phyloP scores from a whole-genome alignment of 92 coral and sea anemone species.

The Phymanthus crucifer region DNA sequence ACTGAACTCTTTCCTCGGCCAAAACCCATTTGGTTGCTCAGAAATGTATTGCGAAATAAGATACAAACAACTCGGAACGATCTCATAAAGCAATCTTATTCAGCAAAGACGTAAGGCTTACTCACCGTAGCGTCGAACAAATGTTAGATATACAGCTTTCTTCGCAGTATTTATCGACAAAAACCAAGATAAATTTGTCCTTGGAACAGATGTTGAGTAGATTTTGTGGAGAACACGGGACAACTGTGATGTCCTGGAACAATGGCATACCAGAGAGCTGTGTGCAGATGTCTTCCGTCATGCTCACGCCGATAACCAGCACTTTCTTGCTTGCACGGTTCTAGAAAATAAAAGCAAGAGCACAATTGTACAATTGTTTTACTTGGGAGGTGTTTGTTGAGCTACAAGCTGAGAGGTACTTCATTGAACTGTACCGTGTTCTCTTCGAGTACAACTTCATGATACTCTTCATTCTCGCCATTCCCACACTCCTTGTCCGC shows the following conservation, averaged over 20 bases:
- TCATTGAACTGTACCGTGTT: slow-evolving; percentile 4
- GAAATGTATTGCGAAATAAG: background rate
- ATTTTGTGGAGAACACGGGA: slow-evolving; percentile 46
- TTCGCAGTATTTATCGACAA: slow-evolving; percentile 56
- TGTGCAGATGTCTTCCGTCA: slow-evolving; percentile 42
- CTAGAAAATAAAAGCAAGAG: slow-evolving; percentile 32
- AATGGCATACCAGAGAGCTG: slow-evolving; percentile 50
- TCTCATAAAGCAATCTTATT: background rate
- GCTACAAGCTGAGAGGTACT: background rate
- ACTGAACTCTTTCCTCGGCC: background rate
- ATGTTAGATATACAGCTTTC: slow-evolving; percentile 53
- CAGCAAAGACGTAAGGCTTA: background rate
- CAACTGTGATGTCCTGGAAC: slow-evolving; percentile 43
- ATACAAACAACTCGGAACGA: background rate
- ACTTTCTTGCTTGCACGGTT: slow-evolving; percentile 52
- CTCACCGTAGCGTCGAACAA: slow-evolving; percentile 66
- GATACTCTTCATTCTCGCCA: slow-evolving; percentile 16
- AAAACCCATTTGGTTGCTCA: too few species aligned
- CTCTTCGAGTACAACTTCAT: slow-evolving; percentile 22
- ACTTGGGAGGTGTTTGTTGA: background rate
- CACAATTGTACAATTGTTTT: background rate
- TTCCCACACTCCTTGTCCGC: background rate
- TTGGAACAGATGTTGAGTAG: slow-evolving; percentile 52
- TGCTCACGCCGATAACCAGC: slow-evolving; percentile 63
- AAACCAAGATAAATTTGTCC: slow-evolving; percentile 58